Evolutionary conservation across 92 coral and sea anemone genomes (phyloP), one percentile per base, ranked within the genome.

Genomic region (Palythoa heliodiscus): DNA sequence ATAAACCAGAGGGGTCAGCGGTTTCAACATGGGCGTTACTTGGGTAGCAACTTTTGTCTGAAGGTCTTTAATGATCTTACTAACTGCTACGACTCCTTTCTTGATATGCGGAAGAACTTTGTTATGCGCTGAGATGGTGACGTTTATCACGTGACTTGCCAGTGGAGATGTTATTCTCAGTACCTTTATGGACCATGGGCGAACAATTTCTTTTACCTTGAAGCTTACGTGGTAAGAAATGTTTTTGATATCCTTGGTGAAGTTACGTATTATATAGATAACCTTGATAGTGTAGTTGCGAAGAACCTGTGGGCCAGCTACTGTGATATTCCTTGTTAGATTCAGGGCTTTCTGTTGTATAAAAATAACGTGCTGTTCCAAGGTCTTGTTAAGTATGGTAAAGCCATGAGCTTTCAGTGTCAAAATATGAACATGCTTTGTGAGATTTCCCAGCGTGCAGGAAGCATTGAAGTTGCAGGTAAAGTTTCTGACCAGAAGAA

Each of bases 271-370:
- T 23, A 92, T 76, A 50, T 92, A 64, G 40, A 95, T 93, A 75
- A 93, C 88, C 79, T 94, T 84, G 82, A 95, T 88, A 80, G 95
- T 88, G 82, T 90, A 86, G 70, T 93, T 93, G 40, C 93, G 83
- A 74, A 92, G 71, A 70, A 90, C 86, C 71, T 71, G 83, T n/a
- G 98, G 98, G 24, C 92, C 83, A 58, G 85, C 71, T 63, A 40
- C 87, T 53, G 87, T 87, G 54, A 89, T 79, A 63, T 94, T 97
- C 71, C 14, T 77, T 14, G 95, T 78, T 71, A 93, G 86, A 35
- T 80, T 52, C 48, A 71, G 77, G 58, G 81, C 77, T 53, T 67
- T n/a, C 22, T 85, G 53, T 5, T 52, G 82, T 17, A 89, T 71
- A 19, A 75, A 35, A 37, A 54, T 69, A 57, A 86, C 52, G 64